Evolutionary conservation across 2,888 invertebrate genomes (phyloP).

Genomic region (Andrena fulva): DNA sequence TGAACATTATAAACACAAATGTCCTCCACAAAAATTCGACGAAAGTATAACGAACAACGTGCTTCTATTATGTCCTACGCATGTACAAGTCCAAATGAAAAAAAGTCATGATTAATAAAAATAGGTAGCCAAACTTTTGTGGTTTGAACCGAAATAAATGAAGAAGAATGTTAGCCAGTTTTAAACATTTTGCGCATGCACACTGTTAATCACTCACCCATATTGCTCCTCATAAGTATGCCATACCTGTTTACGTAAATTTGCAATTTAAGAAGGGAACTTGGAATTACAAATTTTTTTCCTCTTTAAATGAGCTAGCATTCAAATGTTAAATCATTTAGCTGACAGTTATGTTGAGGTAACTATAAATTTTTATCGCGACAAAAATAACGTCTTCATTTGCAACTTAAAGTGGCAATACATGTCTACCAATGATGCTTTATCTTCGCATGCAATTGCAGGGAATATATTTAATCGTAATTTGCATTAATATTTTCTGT

Average conservation of each 20-base stretch:
- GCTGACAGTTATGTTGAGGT: background rate
- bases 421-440: background rate
- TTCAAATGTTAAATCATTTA: background rate
- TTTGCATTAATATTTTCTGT: background rate
- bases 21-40: constrained; percentile 27
- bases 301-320: background rate
- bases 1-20: constrained; percentile 9
- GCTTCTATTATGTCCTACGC: background rate
- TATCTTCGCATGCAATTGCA: background rate
- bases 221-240: constrained; percentile 31
- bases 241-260: constrained; percentile 39
- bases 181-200: constrained; percentile 33
- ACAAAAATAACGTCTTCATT: background rate
- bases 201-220: constrained; percentile 45
- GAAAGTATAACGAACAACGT: background rate
- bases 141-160: background rate
- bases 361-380: background rate
- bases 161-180: constrained; percentile 26
- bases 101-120: background rate
- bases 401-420: background rate
- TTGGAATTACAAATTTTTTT: background rate
- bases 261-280: background rate
- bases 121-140: constrained; percentile 19
- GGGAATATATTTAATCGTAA: background rate
- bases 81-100: background rate